These are phyloP conservation scores for Myripristis jacobus DNA, from an alignment of 2,797 vertebrate genomes.

Conservation along the genomic window DNA sequence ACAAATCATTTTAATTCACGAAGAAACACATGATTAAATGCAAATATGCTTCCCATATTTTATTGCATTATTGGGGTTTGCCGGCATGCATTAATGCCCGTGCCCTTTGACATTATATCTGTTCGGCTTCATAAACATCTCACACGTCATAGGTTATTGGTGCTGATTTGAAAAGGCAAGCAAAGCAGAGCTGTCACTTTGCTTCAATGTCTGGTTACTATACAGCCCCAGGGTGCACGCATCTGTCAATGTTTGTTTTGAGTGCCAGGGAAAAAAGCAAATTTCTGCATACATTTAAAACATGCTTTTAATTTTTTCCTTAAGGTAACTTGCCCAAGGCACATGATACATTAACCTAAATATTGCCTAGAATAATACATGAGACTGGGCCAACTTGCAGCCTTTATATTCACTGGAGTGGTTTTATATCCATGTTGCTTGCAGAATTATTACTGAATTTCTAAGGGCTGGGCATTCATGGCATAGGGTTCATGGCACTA, in stretches of 20 bases:
- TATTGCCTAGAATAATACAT: too few species aligned
- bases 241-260: slow-evolving; percentile 56
- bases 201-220: slow-evolving; percentile 59
- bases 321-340: not conserved
- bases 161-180: slow-evolving; percentile 72
- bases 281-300: slow-evolving; percentile 15
- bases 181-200: slow-evolving; percentile 70
- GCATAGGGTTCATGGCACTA: too few species aligned
- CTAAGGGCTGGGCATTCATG: too few species aligned
- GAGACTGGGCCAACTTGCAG: too few species aligned
- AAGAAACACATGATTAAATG: not conserved
- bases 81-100: slow-evolving; percentile 4
- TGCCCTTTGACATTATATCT: not conserved
- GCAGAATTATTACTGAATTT: too few species aligned
- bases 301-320: not conserved
- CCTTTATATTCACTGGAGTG: too few species aligned
- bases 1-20: not conserved
- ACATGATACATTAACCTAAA: not conserved
- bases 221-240: slow-evolving; percentile 53
- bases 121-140: slow-evolving; percentile 34
- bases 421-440: too few species aligned
- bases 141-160: slow-evolving; percentile 37
- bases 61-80: not conserved
- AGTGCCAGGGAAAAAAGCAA: slow-evolving; percentile 13
- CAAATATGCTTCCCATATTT: not conserved